Evolutionary conservation across 2,113 vertebrate species (phyloP), one percentile per base, ranked within the genome.

Genomic region (Xiphophorus maculatus): DNA sequence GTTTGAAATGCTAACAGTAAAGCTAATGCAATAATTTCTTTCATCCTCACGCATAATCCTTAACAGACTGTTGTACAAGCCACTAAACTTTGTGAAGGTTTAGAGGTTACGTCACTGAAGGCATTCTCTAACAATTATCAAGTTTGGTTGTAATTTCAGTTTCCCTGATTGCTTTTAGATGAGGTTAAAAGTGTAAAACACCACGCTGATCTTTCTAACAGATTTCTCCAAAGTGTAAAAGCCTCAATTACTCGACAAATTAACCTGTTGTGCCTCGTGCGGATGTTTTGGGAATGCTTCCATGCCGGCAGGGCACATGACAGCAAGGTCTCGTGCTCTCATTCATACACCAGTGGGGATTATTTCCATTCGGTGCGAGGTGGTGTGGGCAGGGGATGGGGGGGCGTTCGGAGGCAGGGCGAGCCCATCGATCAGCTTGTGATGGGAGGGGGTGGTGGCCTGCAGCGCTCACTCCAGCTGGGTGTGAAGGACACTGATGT

Each of bases 401-500:
- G 62, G 68, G 76, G 62, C 3, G 60, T 82, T 84, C 71, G 58
- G 76, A 80, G 88, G 79, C 72, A 65, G 71, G 74, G 70, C 28
- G 35, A 79, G 70, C 75, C 69, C 80, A 93, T 94, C 61, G 90
- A 94, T 92, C 64, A 25, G 66, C 70, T 63, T 25, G 54, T 63
- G 68, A 62, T 37, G 37, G 76, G 44, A 62, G 40, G 27, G 3
- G 13, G 40, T 37, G 35, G 13, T 19, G 17, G 44, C 44, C 44
- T 48, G 44, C 69, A 90, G 83, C 81, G 76, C 61, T 73, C 69
- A 67, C 75, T 82, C 81, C 66, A 79, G 75, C 88, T 89, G 93
- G 87, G 90, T 93, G 93, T 94, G 93, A 92, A 93, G 94, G 93
- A 85, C 92, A 94, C 90, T 65, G 87, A 88, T 91, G 88, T 94